A percentile compares a stretch with the other conserved stretches of the same genome.
Conservation (phyloP, 2,113 vertebrate species). For the Colossoma macropomum region DNA sequence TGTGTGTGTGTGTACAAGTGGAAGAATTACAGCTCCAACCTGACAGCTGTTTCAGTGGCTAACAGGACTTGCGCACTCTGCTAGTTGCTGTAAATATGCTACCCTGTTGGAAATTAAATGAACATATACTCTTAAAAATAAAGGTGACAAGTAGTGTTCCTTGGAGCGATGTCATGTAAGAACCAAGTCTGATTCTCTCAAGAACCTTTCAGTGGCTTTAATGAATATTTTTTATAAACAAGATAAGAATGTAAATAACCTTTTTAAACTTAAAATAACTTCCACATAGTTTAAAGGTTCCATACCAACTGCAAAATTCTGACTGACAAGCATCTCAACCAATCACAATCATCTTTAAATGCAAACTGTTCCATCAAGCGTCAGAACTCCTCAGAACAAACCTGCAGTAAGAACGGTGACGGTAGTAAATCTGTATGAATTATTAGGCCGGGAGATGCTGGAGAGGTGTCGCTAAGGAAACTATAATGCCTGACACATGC, state of each 20-base stretch:
- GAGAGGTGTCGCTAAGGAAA: too few relatives aligned
- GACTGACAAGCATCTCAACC: too few relatives aligned
- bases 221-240: background rate
- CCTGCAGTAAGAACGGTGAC: too few relatives aligned
- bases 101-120: background rate
- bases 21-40: slow-evolving; percentile 40
- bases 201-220: background rate
- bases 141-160: background rate
- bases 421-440: too few relatives aligned
- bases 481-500: too few relatives aligned
- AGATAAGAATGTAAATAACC: background rate
- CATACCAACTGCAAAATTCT: too few relatives aligned
- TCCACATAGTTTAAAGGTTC: too few relatives aligned
- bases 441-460: too few relatives aligned
- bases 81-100: background rate
- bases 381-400: too few relatives aligned
- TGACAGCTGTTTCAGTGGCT: slow-evolving; percentile 45
- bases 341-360: too few relatives aligned
- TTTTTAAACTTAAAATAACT: too few relatives aligned
- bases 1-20: slow-evolving; percentile 7
- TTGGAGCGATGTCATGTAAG: background rate
- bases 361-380: too few relatives aligned
- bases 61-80: slow-evolving; percentile 10
- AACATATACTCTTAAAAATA: background rate
- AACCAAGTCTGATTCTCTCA: background rate